A percentile compares a stretch with the other conserved stretches of the same genome.
Conservation (phyloP, 2,113 vertebrate species). For the Ailuropoda melanoleuca region DNA sequence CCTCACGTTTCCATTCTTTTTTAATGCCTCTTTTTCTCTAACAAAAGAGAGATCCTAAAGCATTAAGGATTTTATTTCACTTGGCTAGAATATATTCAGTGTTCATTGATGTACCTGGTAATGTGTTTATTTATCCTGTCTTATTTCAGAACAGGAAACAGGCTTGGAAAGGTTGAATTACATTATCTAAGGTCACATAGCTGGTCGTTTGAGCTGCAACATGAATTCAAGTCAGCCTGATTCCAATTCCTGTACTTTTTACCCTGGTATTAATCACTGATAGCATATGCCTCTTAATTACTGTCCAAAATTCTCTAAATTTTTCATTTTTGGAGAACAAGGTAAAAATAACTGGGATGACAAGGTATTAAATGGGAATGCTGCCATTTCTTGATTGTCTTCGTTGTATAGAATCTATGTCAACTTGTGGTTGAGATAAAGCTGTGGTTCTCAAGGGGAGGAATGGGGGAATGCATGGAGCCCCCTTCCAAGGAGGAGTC, state of each 20-base stretch:
- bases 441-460: not conserved
- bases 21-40: not conserved
- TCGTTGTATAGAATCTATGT: not conserved
- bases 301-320: not conserved
- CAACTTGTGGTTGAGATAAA: not conserved
- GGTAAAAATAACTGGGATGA: not conserved
- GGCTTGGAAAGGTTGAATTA: not conserved
- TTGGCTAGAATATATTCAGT: not conserved
- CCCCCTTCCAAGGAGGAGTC: not conserved
- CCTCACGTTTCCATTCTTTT: not conserved
- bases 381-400: not conserved
- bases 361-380: not conserved
- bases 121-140: not conserved
- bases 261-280: not conserved
- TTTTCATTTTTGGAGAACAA: not conserved
- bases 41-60: not conserved
- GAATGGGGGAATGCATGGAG: fast-evolving
- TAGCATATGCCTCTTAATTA: not conserved
- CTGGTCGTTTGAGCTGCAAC: not conserved
- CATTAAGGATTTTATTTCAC: conserved; percentile 19
- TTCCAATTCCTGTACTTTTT: not conserved
- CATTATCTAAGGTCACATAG: not conserved
- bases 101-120: not conserved
- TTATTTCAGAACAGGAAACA: conserved; percentile 16
- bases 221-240: conserved; percentile 2